Evolutionary conservation across 2,888 invertebrate species (phyloP), one percentile per base, ranked within the genome.

Genomic region (Cinara cedri): DNA sequence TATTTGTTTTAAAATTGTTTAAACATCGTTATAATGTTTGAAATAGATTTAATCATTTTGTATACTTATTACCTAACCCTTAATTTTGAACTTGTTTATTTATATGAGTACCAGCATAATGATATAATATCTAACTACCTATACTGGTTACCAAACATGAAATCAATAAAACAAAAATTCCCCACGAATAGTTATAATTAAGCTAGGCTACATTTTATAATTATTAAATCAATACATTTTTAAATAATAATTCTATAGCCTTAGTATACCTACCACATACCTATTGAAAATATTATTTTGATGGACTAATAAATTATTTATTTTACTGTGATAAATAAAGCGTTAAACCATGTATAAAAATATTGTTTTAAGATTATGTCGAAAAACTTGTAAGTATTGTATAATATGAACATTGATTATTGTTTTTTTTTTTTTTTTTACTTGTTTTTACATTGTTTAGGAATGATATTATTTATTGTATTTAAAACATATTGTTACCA

Each of bases 241-340:
- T 3, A 34, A 54, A 42, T 10, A 60, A 14, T 57, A 14, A n/a
- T 55, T 24, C 13, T n/a, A 21, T 68, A 68, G 13, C 11, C n/a
- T 51, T 44, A n/a, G n/a, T n/a, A n/a, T n/a, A n/a, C n/a, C n/a
- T n/a, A n/a, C n/a, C n/a, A 16, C 51, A 49, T 49, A 65, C 51
- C 2, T 26, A 57, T 8, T n/a, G 13, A 49, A 34, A 34, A 46
- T 60, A 49, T 26, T 60, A 42, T 42, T 21, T 49, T 34, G 19
- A 78, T 49, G 16, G 8, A 57, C 60, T 78, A 60, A 78, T n/a
- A 68, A 34, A 55, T 68, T 57, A 68, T 78, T 42, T 70, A 68
- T 78, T 78, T 68, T 49, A 57, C 76, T 68, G 76, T 78, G 76
- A 78, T 78, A 78, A 60, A 51, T 68, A 60, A 66, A 60, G 60